Percentiles rank a stretch among this genome's conserved stretches.
Conservation (phyloP, 2,113 vertebrate genomes). For the Lipophrys pholis region DNA sequence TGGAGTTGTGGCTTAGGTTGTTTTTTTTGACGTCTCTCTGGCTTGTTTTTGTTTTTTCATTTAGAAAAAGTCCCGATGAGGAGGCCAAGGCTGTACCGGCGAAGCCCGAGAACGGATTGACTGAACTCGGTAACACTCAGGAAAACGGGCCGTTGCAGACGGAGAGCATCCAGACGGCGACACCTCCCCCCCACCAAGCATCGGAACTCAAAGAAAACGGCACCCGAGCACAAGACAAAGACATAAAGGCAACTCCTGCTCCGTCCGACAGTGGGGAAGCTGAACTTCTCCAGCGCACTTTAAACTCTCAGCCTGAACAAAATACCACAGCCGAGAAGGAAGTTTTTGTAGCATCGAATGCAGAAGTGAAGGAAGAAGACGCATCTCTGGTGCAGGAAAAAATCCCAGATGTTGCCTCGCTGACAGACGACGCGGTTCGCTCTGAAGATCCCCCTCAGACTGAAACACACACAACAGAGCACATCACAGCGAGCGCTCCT, state of each 20-base stretch:
- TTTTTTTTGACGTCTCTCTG: neutral
- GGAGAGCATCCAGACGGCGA: slow-evolving; percentile 1
- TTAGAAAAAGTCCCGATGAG: slow-evolving; percentile 37
- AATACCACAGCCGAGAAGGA: neutral
- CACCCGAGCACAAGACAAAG: slow-evolving; percentile 20
- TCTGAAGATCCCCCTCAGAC: neutral
- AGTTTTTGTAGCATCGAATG: neutral
- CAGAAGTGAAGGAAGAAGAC: slow-evolving; percentile 4
- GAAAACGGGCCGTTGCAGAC: slow-evolving; percentile 60
- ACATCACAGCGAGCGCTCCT: neutral
- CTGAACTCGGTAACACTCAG: slow-evolving; percentile 33
- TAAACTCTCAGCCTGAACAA: slow-evolving; percentile 11
- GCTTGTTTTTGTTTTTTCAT: slow-evolving; percentile 14
- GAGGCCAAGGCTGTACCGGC: slow-evolving; percentile 2
- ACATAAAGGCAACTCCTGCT: neutral
- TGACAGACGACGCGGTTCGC: neutral
- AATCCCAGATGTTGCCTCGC: neutral
- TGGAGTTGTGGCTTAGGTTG: neutral
- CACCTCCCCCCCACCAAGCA: slow-evolving; percentile 7
- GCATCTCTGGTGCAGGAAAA: neutral
- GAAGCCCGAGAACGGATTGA: slow-evolving; percentile 20
- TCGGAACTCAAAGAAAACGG: slow-evolving; percentile 19
- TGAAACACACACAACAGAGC: slow-evolving; percentile 28
- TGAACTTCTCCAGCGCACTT: slow-evolving; percentile 44
- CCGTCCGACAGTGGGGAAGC: neutral